Percentiles rank a stretch among this genome's conserved stretches.
Evolutionary conservation across 1,140 invertebrate species (phyloP).

Genomic region (Tetramorium alpestre): DNA sequence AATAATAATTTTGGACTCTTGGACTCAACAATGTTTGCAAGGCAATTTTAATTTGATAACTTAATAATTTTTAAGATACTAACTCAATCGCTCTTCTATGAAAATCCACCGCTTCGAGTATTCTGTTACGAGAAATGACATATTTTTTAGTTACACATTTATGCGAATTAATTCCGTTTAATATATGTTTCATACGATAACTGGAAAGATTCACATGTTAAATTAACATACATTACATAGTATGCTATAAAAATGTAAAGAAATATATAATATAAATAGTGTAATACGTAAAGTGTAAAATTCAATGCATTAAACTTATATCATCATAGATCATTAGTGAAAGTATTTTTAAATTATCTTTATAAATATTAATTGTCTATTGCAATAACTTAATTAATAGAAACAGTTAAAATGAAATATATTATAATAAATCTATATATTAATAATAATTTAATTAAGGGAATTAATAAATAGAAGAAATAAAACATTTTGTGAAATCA

Average conservation of each 20-base stretch:
- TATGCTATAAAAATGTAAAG: neutral
- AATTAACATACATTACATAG: neutral
- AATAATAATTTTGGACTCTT: neutral
- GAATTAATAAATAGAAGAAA: neutral
- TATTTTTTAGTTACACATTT: neutral
- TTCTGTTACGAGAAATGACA: neutral
- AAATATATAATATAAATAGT: no score
- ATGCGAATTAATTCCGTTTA: neutral
- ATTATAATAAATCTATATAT: no score
- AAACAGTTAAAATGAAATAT: neutral
- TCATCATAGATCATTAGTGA: neutral
- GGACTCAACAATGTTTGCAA: neutral
- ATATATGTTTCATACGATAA: slow-evolving; percentile 37
- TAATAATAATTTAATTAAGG: neutral
- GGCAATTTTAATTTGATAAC: neutral
- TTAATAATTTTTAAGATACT: neutral
- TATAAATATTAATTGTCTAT: neutral
- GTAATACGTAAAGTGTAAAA: no score
- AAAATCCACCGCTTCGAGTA: slow-evolving; percentile 26
- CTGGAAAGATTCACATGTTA: neutral
- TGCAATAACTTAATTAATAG: neutral
- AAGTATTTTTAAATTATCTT: neutral
- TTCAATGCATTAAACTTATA: neutral
- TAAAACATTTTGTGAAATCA: neutral
- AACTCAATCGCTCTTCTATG: slow-evolving; percentile 52